Base-by-base conservation (phyloP, 2,888 invertebrate genomes). In the Apodemia hepburni region DNA sequence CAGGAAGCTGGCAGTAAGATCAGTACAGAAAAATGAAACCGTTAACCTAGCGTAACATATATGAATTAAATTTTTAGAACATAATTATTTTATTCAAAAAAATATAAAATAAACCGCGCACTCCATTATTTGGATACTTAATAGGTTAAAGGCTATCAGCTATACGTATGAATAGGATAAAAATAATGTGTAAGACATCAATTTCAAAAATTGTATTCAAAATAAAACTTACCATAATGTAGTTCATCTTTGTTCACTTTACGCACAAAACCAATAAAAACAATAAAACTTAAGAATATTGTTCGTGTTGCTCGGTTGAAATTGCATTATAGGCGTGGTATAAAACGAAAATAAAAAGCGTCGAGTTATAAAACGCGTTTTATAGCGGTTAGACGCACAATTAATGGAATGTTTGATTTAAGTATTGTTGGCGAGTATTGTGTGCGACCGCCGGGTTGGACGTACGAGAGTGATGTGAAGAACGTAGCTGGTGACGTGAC, bases 321-420 rank as follows among this genome's bases (percentile, higher is more conserved):
- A 88, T 89, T 87, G 87, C 84, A 88, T 88, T 90, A 87, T 51
- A 76, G 75, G 83, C 77, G 81, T 76, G 83, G 84, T 83, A 87
- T 88, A 87, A 87, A 86, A 87, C 82, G 73, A 81, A 77, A 81
- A 82, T 62, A 82, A 84, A 85, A 87, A 84, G 80, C 80, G 76
- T 75, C 66, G 42, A 73, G 86, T 75, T 81, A 85, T 87, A 88
- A 90, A 90, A 84, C 79, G 78, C 81, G 84, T 68, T 75, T 84
- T 86, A 88, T 87, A 84, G 85, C 74, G 75, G 74, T 80, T 78
- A 79, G 76, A 81, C 77, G 82, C 42, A 42, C 82, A 87, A 87
- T 87, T 85, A 87, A 87, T 42, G 42, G 42, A 15, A 42, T 82
- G 81, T 86, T 84, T 81, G 82, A 82, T 84, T 83, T 82, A 77